A percentile compares a stretch with the other conserved stretches of the same genome.
phyloP scores from a whole-genome alignment of 1,140 invertebrate species.

The Drosophila aff. region DNA sequence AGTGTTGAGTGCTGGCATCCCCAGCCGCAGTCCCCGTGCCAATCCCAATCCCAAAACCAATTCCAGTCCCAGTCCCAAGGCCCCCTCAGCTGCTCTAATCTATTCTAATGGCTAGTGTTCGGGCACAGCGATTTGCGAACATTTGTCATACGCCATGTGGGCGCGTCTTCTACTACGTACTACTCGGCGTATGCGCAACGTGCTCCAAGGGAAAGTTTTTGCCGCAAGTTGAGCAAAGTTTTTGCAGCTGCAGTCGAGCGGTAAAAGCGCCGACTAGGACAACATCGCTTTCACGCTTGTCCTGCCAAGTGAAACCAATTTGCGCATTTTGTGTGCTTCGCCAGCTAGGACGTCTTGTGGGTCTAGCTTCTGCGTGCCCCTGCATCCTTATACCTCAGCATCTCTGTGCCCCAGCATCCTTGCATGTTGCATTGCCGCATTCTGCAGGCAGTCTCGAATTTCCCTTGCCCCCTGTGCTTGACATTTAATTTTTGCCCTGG shows the following conservation, averaged over 20 bases:
- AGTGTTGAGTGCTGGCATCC: conserved; percentile 28
- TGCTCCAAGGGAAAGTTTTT: conserved; percentile 35
- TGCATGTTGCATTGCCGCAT: conserved; percentile 36
- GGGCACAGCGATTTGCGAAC: conserved; percentile 44
- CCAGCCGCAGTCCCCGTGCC: not conserved
- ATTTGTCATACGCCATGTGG: conserved; percentile 56
- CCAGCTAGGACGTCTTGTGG: conserved; percentile 18
- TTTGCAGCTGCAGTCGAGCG: conserved; percentile 18
- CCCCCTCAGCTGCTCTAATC: conserved; percentile 12
- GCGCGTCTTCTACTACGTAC: not conserved
- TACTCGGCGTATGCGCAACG: conserved; percentile 39
- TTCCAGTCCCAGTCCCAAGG: not conserved
- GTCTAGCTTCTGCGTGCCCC: not conserved
- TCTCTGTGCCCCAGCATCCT: conserved; percentile 1
- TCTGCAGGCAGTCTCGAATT: conserved; percentile 22
- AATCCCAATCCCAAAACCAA: not conserved
- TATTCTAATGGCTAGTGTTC: conserved; percentile 34
- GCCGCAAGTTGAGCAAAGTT: conserved; percentile 49
- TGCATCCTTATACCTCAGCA: conserved; percentile 1
- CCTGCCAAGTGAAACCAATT: conserved; percentile 65
- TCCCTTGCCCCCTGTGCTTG: conserved; percentile 22
- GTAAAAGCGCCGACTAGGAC: conserved; percentile 30
- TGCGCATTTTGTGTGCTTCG: conserved; percentile 59
- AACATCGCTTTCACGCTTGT: conserved; percentile 70
- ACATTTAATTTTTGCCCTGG: conserved; percentile 40